Evolutionary conservation across 2,113 vertebrate genomes (phyloP).

Genomic region (Alethe diademata): DNA sequence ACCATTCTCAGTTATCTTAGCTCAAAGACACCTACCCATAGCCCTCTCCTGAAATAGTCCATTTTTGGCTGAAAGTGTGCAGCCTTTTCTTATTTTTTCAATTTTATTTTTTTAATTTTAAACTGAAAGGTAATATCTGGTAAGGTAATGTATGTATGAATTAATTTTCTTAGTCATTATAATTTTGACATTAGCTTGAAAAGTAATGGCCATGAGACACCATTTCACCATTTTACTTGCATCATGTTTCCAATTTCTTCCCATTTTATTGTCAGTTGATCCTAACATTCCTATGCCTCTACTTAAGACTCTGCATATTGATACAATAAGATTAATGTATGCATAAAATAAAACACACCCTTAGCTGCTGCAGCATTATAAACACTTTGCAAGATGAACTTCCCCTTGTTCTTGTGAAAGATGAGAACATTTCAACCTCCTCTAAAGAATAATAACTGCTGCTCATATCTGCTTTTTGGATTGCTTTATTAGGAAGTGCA

Average conservation of each 20-base stretch:
- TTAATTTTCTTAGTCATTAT: not conserved
- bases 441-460: not conserved
- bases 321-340: not conserved
- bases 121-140: not conserved
- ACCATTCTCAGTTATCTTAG: not conserved
- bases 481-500: not conserved
- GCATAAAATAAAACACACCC: not conserved
- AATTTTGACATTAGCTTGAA: not conserved
- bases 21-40: not conserved
- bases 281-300: not conserved
- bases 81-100: accelerated
- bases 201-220: not conserved
- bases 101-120: not conserved
- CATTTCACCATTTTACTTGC: not conserved
- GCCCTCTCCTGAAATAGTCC: not conserved
- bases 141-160: not conserved
- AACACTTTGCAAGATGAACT: not conserved
- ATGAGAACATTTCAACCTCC: not conserved
- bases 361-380: not conserved
- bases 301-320: not conserved
- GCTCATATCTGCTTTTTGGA: not conserved
- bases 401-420: not conserved
- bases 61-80: not conserved
- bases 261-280: not conserved
- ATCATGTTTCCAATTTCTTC: not conserved